phyloP scores from a whole-genome alignment of 2,113 vertebrate genomes.

The Uria aalge region DNA sequence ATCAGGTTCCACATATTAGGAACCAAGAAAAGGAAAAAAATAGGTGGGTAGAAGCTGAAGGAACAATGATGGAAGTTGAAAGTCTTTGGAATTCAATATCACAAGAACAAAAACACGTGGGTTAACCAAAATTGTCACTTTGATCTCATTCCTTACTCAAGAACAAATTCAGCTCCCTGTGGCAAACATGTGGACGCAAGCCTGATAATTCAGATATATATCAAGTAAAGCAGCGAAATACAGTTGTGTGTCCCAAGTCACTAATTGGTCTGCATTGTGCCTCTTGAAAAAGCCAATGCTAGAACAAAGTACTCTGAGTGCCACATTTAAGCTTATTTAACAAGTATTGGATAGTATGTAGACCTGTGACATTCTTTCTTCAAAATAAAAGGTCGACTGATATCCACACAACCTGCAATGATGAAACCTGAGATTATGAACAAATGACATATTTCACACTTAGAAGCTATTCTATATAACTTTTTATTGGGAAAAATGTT shows the following conservation, averaged over 20 bases:
- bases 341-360: not conserved
- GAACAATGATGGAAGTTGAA: not conserved
- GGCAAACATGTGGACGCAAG: not conserved
- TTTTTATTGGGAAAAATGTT: not conserved
- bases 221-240: not conserved
- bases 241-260: not conserved
- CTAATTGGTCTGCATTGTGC: rapidly evolving
- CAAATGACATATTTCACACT: not conserved
- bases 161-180: not conserved
- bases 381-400: not conserved
- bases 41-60: not conserved
- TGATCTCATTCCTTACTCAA: not conserved
- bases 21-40: not conserved
- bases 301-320: not conserved
- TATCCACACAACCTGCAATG: not conserved
- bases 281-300: not conserved
- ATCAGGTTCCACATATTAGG: not conserved
- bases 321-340: not conserved
- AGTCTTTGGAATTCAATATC: not conserved
- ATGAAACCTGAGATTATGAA: not conserved
- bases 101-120: not conserved
- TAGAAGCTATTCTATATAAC: not conserved
- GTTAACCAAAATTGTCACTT: not conserved
- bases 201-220: not conserved
- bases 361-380: not conserved